Evolutionary conservation across 1,140 invertebrate genomes (phyloP).

Genomic region (Hylaeus anthracinus): DNA sequence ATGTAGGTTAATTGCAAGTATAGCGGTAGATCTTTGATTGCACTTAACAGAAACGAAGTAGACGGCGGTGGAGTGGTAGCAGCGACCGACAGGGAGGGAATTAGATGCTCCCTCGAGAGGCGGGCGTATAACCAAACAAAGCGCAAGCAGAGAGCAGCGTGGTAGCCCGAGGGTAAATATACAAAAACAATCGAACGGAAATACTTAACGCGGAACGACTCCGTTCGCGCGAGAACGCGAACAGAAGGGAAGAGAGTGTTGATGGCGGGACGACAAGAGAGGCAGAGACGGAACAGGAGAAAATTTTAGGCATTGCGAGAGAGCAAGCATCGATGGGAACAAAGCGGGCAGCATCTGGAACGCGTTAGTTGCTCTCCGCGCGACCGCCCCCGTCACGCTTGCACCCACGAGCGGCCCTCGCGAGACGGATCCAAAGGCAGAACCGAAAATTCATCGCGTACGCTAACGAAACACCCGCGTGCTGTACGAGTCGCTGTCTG

Average conservation of each 20-base stretch:
- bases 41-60: not conserved
- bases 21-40: too few relatives aligned
- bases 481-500: conserved; percentile 50
- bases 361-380: conserved; percentile 74
- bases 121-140: conserved; percentile 10
- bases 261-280: conserved; percentile 24
- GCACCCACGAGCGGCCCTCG: conserved; percentile 30
- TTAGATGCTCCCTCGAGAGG: not conserved
- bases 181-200: conserved; percentile 52
- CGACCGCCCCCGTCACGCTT: conserved; percentile 46
- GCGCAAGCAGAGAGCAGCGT: not conserved
- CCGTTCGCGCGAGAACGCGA: not conserved
- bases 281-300: conserved; percentile 6
- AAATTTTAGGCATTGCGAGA: conserved; percentile 56
- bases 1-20: too few relatives aligned
- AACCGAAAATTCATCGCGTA: conserved; percentile 39
- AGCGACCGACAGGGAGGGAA: not conserved
- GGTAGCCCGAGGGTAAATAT: conserved; percentile 27
- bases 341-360: conserved; percentile 79
- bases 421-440: not conserved
- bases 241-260: not conserved
- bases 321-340: conserved; percentile 72
- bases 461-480: conserved; percentile 57
- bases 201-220: conserved; percentile 40
- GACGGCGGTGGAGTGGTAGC: too few relatives aligned